These are phyloP conservation scores for Acanthoscelides obtectus DNA, from an alignment of 2,888 invertebrate species.

Conservation along the genomic window DNA sequence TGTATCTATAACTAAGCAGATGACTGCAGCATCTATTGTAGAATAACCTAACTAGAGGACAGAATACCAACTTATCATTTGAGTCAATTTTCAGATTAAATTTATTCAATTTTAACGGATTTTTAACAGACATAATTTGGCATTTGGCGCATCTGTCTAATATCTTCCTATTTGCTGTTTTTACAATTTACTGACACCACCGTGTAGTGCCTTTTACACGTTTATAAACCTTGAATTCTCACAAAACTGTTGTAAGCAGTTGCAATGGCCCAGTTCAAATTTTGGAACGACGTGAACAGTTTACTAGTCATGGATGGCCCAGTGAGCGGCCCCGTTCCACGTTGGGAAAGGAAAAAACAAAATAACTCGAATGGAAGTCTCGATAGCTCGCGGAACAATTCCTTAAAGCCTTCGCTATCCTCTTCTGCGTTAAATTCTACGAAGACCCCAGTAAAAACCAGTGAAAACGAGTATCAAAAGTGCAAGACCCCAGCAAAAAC, in stretches of 20 bases:
- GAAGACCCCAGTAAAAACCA: slow-evolving; percentile 56
- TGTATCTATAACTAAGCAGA: not conserved
- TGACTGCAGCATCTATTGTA: not conserved
- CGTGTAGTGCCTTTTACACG: too few species aligned
- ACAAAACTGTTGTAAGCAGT: not conserved
- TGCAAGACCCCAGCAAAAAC: slow-evolving; percentile 64
- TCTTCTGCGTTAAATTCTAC: slow-evolving; percentile 46
- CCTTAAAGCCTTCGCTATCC: slow-evolving; percentile 54
- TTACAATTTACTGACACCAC: too few species aligned
- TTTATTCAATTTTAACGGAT: not conserved
- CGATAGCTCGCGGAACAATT: slow-evolving; percentile 64
- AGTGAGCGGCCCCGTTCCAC: slow-evolving; percentile 69
- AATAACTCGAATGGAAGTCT: slow-evolving; percentile 43
- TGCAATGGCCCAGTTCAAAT: slow-evolving; percentile 74
- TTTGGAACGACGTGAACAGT: slow-evolving; percentile 74
- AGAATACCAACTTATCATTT: not conserved
- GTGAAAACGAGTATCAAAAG: slow-evolving; percentile 38
- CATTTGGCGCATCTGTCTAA: too few species aligned
- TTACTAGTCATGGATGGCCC: slow-evolving; percentile 75
- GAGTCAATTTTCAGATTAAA: not conserved
- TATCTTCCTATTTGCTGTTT: too few species aligned
- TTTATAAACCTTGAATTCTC: too few species aligned
- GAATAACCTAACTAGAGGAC: too few species aligned
- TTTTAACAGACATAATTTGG: not conserved
- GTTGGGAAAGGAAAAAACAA: slow-evolving; percentile 66